Percentiles rank a stretch among this genome's conserved stretches.
Evolutionary conservation across 2,888 invertebrate species (phyloP).

Genomic region (Oligia latruncula): DNA sequence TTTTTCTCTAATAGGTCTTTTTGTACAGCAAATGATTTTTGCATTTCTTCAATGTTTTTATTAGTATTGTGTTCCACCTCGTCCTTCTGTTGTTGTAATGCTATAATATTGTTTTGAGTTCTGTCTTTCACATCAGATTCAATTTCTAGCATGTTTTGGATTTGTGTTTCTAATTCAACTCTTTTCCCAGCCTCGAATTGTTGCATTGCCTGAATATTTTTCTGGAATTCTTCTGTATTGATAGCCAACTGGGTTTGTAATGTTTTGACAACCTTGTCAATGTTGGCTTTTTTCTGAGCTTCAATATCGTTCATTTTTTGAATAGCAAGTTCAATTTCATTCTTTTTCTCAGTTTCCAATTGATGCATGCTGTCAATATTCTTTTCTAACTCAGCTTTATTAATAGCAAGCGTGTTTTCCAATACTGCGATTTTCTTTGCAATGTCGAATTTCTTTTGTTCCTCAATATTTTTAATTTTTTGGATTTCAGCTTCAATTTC

Average conservation of each 20-base stretch:
- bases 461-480: conserved; percentile 20
- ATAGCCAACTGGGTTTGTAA: conserved; percentile 14
- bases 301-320: conserved; percentile 23
- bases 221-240: not conserved
- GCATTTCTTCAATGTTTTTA: conserved; percentile 11
- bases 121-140: not conserved
- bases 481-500: conserved; percentile 18
- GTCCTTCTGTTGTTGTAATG: not conserved
- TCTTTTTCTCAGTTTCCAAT: conserved; percentile 15
- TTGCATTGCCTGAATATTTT: conserved; percentile 16
- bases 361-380: conserved; percentile 21
- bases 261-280: conserved; percentile 12
- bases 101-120: conserved; percentile 1
- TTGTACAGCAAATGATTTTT: not conserved
- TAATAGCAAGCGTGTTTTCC: conserved; percentile 18
- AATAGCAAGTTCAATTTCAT: conserved; percentile 23
- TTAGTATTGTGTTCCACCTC: conserved; percentile 14
- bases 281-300: conserved; percentile 26
- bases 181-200: not conserved
- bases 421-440: conserved; percentile 27
- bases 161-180: conserved; percentile 19
- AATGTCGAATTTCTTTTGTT: conserved; percentile 33
- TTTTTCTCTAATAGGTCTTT: conserved; percentile 1
- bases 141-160: not conserved
- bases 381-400: conserved; percentile 6